Base-by-base conservation (phyloP, 23 tunicate species). In the Halocynthia roretzi region DNA sequence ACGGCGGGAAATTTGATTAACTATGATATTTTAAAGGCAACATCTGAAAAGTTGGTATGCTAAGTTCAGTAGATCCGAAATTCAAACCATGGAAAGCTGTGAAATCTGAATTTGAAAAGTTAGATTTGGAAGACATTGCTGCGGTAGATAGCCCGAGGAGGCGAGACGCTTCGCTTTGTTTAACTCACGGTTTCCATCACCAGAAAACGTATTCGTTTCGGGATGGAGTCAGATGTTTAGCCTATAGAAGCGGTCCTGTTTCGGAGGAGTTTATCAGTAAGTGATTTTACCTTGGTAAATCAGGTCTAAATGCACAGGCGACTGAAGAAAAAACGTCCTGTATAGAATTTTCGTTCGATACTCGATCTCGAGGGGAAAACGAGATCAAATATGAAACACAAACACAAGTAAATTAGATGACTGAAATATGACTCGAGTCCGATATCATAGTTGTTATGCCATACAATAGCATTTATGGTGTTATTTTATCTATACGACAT, bases 151-250 rank as follows among this genome's bases (percentile, higher is more conserved):
- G 21, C 18, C n/a, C 68, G 8, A 51, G 71, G 54, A 54, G 72
- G 76, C 51, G 61, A 5, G 92, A 86, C 61, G 15, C 67, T 17
- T 76, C 82, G 10, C 58, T 86, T 49, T 86, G 92, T 57, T 60
- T 86, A 17, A 75, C 73, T 6, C 92, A 86, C 70, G 92, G 92
- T n/a, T 86, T 78, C 23, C 85, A 86, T 72, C 76, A 68, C 61
- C 85, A 86, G 76, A 79, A 52, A 12, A 66, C 82, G 51, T 81
- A 64, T 54, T 52, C 80, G 9, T 86, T 75, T 54, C 76, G 60
- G 50, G 92, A 86, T 17, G 57, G 80, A 10, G 67, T 86, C 48
- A 62, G 83, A 68, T 86, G 92, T 76, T 18, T 80, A 10, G 85
- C 85, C 12, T 72, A 80, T 58, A 54, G 92, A 58, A 76, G 85